phyloP scores from a whole-genome alignment of 1,140 invertebrate species.

The Grapholita molesta region DNA sequence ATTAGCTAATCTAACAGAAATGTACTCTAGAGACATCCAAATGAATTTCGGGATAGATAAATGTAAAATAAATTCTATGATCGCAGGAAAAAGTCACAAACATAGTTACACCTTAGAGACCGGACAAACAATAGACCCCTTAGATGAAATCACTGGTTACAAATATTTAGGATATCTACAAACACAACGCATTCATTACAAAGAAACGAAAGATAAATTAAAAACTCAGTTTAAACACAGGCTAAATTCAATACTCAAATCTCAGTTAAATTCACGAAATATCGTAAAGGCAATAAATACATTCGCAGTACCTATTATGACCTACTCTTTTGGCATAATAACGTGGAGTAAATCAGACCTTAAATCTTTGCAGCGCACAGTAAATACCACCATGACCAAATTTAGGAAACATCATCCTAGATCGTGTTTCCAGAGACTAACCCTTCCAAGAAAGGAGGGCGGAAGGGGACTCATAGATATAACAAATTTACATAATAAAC shows the following conservation, averaged over 20 bases:
- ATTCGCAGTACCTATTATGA: conserved; percentile 32
- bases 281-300: conserved; percentile 37
- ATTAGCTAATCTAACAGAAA: conserved; percentile 22
- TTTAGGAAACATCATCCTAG: conserved; percentile 2
- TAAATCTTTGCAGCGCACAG: conserved; percentile 8
- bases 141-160: conserved; percentile 21
- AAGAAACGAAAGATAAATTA: conserved; percentile 23
- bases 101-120: conserved; percentile 25
- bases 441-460: background rate
- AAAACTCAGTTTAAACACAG: conserved; percentile 25
- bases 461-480: background rate
- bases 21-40: conserved; percentile 28
- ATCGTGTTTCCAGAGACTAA: conserved; percentile 5
- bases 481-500: background rate
- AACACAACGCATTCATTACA: conserved; percentile 24
- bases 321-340: conserved; percentile 34
- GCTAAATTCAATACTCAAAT: conserved; percentile 23
- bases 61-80: conserved; percentile 23
- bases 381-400: conserved; percentile 4
- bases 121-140: conserved; percentile 26
- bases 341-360: conserved; percentile 31
- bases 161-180: conserved; percentile 39
- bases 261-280: conserved; percentile 18
- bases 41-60: conserved; percentile 34
- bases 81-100: no score